Base-by-base conservation (phyloP, 2,113 vertebrate genomes). In the Nothocercus nigrocapillus region DNA sequence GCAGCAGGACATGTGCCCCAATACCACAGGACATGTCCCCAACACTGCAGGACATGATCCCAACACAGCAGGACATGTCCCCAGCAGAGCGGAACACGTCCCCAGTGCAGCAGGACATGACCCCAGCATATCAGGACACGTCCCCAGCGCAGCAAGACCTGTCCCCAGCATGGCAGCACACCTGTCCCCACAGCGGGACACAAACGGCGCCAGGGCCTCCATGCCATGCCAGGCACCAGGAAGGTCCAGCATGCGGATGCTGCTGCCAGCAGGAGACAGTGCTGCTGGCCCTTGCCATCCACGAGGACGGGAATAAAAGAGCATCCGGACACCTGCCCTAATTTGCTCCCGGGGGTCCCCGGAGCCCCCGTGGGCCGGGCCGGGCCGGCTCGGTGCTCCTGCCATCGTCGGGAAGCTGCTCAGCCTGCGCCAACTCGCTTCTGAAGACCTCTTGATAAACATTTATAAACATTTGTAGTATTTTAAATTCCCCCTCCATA, bases 401-500 rank as follows among this genome's bases (percentile, higher is more conserved):
- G 95, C 91, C 95, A 93, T 82, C 91, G 3, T 3, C 44, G 66
- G 89, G 93, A 89, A 95, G 95, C 84, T 82, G 78, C 92, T 88
- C 54, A 64, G 92, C 93, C 93, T 95, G 83, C 7, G 79, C 87
- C 83, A 67, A 54, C 93, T 97, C 80, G 7, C 95, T 97, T 92
- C 94, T 95, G 95, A 97, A 96, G 97, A 96, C 96, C 96, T 96
- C 97, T 97, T 97, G 96, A 97, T 97, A 97, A 97, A 97, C 97
- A 97, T 97, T 97, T 97, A 97, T 97, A 97, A 97, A 97, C 96
- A 97, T 97, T 97, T 97, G 97, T 97, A 95, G 94, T 97, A 96
- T 97, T 97, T 97, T 97, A 97, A 97, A 97, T 96, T 96, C 66
- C 90, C 93, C 85, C 94, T 97, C 91, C 96, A 97, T 97, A 97